Evolutionary conservation across 2,888 invertebrate genomes (phyloP), one percentile per base, ranked within the genome.

Genomic region (Leuctra nigra): DNA sequence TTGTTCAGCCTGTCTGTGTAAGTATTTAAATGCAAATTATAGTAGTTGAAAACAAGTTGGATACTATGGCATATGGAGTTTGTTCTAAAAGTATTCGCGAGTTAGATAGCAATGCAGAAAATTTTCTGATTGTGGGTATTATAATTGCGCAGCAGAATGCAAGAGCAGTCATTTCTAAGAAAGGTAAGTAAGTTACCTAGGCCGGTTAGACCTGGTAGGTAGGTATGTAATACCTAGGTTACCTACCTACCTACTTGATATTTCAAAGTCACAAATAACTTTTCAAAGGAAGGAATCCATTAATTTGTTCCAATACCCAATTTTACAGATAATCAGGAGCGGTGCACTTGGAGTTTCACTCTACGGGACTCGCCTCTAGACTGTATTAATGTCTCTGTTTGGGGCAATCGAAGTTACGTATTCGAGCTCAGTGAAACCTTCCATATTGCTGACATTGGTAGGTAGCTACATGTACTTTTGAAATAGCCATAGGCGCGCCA

Each of bases 341-440:
- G 82, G 62, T 85, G 81, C n/a, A 88, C 90, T 1, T 85, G 86
- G 73, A 83, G 81, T 55, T 86, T 88, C 62, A 89, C 88, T 0
- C 62, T 90, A 23, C 77, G 89, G 61, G 91, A 90, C 72, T 84
- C 87, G 0, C 75, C 79, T 16, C 69, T 78, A 1, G 83, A 86
- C 68, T 82, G 84, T 4, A 84, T 87, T 47, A 89, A 90, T 68
- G 83, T 83, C 14, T 84, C 84, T 59, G 83, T 81, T 60, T 91
- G 90, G 90, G 88, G 87, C 2, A 75, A 79, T 3, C 76, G 77
- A 57, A 79, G 80, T 61, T 81, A 76, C 65, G 74, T 87, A 18
- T 74, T 77, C 38, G 79, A 79, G 55, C 77, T 84, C 62, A 78
- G 81, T 64, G 76, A 78, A 59, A 77, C 76, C 64, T 84, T 83